phyloP scores from a whole-genome alignment of 2,797 vertebrate species.

The Merluccius polli region DNA sequence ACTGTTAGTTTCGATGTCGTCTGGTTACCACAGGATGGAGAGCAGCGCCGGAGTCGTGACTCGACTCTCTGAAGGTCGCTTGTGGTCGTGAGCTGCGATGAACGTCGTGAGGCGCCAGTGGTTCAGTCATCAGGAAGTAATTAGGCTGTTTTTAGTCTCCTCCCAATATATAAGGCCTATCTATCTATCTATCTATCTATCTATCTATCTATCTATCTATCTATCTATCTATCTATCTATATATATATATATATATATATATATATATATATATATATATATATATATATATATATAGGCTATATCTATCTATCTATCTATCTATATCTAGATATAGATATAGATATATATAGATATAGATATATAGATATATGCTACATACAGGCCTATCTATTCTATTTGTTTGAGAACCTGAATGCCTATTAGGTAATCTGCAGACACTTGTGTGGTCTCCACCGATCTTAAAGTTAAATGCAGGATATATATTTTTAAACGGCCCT shows the following conservation, averaged over 20 bases:
- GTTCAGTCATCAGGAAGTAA: background rate
- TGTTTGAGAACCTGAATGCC: background rate
- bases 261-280: conserved; percentile 20
- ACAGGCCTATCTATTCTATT: background rate
- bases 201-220: background rate
- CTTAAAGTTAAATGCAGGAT: background rate
- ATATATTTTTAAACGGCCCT: conserved; percentile 3
- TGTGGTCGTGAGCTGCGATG: background rate
- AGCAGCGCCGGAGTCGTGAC: background rate
- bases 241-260: background rate
- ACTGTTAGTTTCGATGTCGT: background rate
- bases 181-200: background rate
- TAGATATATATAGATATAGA: conserved; percentile 34
- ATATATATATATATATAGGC: conserved; percentile 31
- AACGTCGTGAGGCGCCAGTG: background rate
- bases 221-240: background rate
- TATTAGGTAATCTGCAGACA: background rate
- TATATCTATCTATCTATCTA: background rate
- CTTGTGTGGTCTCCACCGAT: background rate
- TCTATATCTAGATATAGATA: conserved; percentile 24
- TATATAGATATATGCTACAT: conserved; percentile 8
- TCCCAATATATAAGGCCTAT: background rate
- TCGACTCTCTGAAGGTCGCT: background rate
- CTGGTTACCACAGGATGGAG: background rate
- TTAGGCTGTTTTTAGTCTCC: background rate